Evolutionary conservation across 2,797 vertebrate genomes (phyloP), one percentile per base, ranked within the genome.

Genomic region (Rhadinocentrus ornatus): DNA sequence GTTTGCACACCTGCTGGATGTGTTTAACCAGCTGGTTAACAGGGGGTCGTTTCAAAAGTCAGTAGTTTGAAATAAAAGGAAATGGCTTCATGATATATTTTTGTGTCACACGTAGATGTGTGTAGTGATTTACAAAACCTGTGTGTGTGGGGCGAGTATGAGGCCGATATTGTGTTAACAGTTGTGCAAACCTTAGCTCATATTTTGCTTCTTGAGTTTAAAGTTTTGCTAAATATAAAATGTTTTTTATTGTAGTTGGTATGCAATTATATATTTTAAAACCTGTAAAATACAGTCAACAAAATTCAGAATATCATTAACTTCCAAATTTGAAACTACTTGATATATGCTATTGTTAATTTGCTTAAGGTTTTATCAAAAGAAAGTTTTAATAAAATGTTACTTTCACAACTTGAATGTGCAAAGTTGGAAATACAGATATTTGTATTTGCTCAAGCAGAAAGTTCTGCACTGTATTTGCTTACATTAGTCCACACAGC

Each of bases 401-500:
- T 2, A 24, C 22, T 52, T 2, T 24, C n/a, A 27, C 6, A 15
- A 15, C 12, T 15, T 57, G 10, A 44, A 55, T 41, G 24, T 46
- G 18, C 37, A 24, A 13, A 52, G 0, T 27, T 18, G 3, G 34
- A 62, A 55, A 32, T 34, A 11, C 0, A 16, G 18, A 62, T 3
- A 71, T 26, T 31, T 22, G 26, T 1, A n/a, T 60, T 54, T 18
- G n/a, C 29, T 64, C 0, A 56, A 35, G 24, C 41, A 20, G 31
- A 29, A 34, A 73, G n/a, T 27, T n/a, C 18, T 62, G 27, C 20
- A 37, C 18, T 44, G 10, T 8, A 3, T 63, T 41, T 57, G 18
- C 48, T 50, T 1, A 24, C 52, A 54, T 50, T 32, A 8, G 52
- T 31, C 7, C 24, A 61, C 6, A 86, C 78, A 71, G 61, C 24